Conservation (phyloP, 2,797 vertebrate species). For the Xerus rutilus region DNA sequence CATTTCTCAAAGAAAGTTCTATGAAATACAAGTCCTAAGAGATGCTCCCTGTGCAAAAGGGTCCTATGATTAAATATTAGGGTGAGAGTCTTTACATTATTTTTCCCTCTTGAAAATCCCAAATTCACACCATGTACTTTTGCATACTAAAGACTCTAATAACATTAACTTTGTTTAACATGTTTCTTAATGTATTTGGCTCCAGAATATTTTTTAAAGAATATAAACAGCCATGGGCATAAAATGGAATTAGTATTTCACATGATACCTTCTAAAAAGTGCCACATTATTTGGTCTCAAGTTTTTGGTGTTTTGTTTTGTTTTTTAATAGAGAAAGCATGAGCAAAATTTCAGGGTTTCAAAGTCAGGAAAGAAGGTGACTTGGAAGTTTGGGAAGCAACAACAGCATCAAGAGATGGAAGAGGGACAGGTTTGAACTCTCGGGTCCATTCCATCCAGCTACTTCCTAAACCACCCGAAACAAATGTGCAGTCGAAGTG, state of each 20-base stretch:
- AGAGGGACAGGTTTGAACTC: background rate
- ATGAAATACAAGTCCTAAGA: background rate
- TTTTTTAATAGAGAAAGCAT: background rate
- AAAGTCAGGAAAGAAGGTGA: background rate
- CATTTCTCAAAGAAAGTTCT: background rate
- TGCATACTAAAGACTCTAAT: background rate
- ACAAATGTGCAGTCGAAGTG: background rate
- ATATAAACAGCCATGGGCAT: background rate
- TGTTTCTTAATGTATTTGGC: background rate
- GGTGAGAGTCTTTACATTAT: background rate
- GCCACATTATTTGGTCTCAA: background rate
- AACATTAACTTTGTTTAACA: background rate
- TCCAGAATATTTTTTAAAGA: background rate
- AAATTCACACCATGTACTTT: background rate
- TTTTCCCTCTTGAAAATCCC: background rate
- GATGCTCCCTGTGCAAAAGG: background rate
- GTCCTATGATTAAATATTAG: background rate
- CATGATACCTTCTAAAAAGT: background rate
- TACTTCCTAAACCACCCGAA: background rate
- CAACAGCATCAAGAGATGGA: background rate
- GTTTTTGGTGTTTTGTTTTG: background rate
- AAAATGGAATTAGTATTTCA: background rate
- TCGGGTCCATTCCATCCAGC: background rate
- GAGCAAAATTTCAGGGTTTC: constrained; percentile 5
- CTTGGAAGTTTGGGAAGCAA: background rate